Base-by-base conservation (phyloP, 2,888 invertebrate species). In the Caenorhabditis macrosperma region DNA sequence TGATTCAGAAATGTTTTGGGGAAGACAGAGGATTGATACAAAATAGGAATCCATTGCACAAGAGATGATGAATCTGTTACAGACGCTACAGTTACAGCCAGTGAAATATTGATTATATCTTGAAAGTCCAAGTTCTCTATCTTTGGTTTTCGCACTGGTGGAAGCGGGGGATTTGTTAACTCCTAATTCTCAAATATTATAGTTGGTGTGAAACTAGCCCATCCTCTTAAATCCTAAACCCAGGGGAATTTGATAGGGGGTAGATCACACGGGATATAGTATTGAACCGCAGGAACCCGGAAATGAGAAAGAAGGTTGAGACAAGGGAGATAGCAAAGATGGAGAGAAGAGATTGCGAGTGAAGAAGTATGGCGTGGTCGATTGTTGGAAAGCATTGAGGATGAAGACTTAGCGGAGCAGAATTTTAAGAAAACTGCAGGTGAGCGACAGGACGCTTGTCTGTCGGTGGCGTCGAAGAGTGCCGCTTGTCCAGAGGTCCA, bases 141-240 rank as follows among this genome's bases (percentile, higher is more conserved):
- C n/a, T n/a, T 20, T 28, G 46, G 24, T 67, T 55, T 44, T 5
- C 46, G 48, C 52, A 67, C 35, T 24, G 66, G 41, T 35, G 30
- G 44, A 10, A 30, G 38, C n/a, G 20, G 33, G 17, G 52, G 52
- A 35, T 41, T 44, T n/a, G 57, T 68, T 50, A 68, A 59, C 48
- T 38, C 60, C 68, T 69, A 71, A 17, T 15, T 35, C 41, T 48
- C 38, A 59, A 54, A 54, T 50, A 57, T 22, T 1, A 46, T 22
- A 44, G 17, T 30, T n/a, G n/a, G 57, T 74, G 74, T 48, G 57
- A 55, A 44, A 57, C 74, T 74, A 74, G 59, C 74, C 74, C 74
- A 59, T 61, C 55, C 54, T n/a, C n/a, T n/a, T n/a, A n/a, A n/a
- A 63, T 64, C 72, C 63, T 63, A 74, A 64, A 41, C 74, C 74